These are phyloP conservation scores for Caenorhabditis zanzibari DNA, from an alignment of 2,888 invertebrate genomes.

Conservation along the genomic window DNA sequence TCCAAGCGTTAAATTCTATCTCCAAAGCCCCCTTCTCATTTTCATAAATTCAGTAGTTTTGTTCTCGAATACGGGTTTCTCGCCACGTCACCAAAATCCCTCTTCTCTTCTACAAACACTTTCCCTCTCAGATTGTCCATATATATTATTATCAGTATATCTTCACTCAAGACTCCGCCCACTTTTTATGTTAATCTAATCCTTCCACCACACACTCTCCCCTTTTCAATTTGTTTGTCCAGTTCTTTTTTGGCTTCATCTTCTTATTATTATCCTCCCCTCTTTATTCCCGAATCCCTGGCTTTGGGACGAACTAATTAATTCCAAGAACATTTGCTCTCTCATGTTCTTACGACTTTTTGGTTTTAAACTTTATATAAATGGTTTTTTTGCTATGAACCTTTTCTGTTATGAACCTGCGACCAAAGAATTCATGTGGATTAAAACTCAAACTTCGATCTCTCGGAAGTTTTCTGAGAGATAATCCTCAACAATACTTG, in stretches of 20 bases:
- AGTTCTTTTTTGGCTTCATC: conserved; percentile 22
- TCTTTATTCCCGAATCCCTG: not conserved
- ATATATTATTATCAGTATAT: conserved; percentile 32
- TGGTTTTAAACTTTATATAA: conserved; percentile 9
- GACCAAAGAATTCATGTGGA: not conserved
- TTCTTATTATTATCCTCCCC: not conserved
- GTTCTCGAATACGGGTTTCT: conserved; percentile 36
- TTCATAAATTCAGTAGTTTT: conserved; percentile 18
- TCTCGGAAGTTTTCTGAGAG: no score
- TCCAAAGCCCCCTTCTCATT: not conserved
- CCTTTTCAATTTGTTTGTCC: conserved; percentile 39
- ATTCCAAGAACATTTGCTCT: conserved; percentile 14
- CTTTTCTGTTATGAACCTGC: not conserved
- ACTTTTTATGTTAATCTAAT: conserved; percentile 30
- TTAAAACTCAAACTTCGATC: not conserved
- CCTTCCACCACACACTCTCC: conserved; percentile 2
- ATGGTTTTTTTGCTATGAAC: no score
- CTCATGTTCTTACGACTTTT: not conserved
- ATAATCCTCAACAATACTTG: no score
- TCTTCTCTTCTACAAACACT: conserved; percentile 29
- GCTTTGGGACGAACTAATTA: conserved; percentile 37
- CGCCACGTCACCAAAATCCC: conserved; percentile 30
- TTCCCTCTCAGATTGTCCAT: conserved; percentile 12
- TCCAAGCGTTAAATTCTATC: not conserved
- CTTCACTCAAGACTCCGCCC: conserved; percentile 13